phyloP scores from a whole-genome alignment of 2,113 vertebrate genomes.

The Cavia aperea region DNA sequence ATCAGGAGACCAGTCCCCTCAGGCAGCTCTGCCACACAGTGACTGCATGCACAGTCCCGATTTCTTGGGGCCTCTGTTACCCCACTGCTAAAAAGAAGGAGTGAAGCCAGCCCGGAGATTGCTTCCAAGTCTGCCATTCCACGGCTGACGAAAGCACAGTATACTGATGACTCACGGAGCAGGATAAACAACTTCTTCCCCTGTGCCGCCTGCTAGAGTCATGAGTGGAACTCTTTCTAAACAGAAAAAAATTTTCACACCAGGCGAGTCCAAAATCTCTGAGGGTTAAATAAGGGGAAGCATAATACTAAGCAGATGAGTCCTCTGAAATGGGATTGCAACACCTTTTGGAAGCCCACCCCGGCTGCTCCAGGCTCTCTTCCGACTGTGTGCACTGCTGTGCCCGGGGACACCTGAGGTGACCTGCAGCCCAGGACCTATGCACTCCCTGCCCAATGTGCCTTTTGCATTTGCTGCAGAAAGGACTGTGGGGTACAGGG shows the following conservation, averaged over 20 bases:
- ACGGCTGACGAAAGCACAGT: slow-evolving; percentile 41
- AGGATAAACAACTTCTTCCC: slow-evolving; percentile 70
- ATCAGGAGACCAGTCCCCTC: not conserved
- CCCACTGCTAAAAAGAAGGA: not conserved
- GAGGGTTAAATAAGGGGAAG: slow-evolving; percentile 78
- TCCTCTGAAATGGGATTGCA: slow-evolving; percentile 79
- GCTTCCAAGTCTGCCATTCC: slow-evolving; percentile 38
- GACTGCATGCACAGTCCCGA: not conserved
- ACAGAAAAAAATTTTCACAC: slow-evolving; percentile 76
- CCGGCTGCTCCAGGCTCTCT: slow-evolving; percentile 73
- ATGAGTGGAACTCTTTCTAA: slow-evolving; percentile 74
- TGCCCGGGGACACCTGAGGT: slow-evolving; percentile 65
- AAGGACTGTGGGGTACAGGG: no score
- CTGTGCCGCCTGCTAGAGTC: slow-evolving; percentile 67
- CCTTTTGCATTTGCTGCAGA: not conserved
- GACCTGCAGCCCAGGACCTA: not conserved
- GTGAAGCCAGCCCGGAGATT: not conserved
- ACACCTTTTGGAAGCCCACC: slow-evolving; percentile 73
- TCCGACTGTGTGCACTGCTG: slow-evolving; percentile 59
- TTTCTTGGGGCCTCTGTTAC: not conserved
- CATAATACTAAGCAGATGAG: slow-evolving; percentile 80
- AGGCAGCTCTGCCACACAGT: accelerated
- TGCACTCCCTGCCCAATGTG: not conserved
- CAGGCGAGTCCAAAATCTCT: slow-evolving; percentile 76
- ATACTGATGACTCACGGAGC: slow-evolving; percentile 74